These are phyloP conservation scores for Apodemus agrarius DNA, from an alignment of 2,797 vertebrate genomes.

Conservation along the genomic window DNA sequence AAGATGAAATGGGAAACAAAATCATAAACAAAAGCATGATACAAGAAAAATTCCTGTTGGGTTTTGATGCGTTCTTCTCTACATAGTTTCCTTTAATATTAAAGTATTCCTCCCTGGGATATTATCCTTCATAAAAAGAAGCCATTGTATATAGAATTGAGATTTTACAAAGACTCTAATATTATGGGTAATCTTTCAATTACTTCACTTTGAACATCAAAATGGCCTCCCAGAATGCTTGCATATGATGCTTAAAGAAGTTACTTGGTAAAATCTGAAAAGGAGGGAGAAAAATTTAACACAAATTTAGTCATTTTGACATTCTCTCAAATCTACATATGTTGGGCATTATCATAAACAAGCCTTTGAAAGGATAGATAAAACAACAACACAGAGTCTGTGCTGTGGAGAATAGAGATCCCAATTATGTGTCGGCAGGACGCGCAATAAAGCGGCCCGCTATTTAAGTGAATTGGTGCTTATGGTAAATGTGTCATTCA, in stretches of 20 bases:
- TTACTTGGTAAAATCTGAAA: neutral
- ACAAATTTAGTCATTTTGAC: constrained; percentile 8
- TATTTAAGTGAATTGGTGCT: neutral
- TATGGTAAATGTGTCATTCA: neutral
- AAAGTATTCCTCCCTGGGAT: neutral
- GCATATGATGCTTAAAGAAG: constrained; percentile 40
- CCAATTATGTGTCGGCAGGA: neutral
- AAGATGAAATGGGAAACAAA: neutral
- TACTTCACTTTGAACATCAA: constrained; percentile 50
- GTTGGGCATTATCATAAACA: neutral
- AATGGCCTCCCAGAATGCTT: constrained; percentile 36
- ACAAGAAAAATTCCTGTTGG: neutral
- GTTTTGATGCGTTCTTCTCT: neutral
- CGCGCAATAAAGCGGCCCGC: neutral
- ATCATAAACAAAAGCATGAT: neutral
- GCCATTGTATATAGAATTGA: neutral
- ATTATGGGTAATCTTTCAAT: neutral
- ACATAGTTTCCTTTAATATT: neutral
- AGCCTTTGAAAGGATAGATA: neutral
- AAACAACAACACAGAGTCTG: neutral
- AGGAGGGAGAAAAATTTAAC: constrained; percentile 23
- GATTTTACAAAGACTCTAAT: neutral
- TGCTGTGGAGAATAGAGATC: neutral
- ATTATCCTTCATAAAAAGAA: neutral
- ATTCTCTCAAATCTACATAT: neutral